Evolutionary conservation across 2,888 invertebrate species (phyloP).

Genomic region (Chromoteleia sp.): DNA sequence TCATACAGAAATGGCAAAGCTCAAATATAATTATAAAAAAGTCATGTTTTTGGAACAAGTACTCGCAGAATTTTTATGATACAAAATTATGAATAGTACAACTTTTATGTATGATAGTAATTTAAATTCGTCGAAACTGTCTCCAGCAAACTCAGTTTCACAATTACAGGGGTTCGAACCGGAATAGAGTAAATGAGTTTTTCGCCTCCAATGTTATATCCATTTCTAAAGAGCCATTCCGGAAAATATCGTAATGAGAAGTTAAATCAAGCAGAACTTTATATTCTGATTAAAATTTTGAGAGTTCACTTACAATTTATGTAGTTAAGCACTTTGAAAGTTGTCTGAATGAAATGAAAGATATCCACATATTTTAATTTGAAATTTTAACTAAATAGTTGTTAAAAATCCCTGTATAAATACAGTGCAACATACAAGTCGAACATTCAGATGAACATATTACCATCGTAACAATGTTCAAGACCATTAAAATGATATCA

Average conservation of each 20-base stretch:
- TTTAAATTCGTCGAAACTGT: conserved; percentile 57
- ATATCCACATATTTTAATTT: background rate
- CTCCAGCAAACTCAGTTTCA: conserved; percentile 53
- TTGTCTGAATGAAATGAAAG: conserved; percentile 12
- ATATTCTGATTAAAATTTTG: conserved; percentile 37
- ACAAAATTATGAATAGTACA: conserved; percentile 56
- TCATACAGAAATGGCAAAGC: conserved; percentile 40
- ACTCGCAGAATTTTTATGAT: conserved; percentile 42
- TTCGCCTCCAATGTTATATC: conserved; percentile 25
- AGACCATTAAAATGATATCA: conserved; percentile 51
- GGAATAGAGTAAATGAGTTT: conserved; percentile 35
- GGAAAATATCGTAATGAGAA: conserved; percentile 46
- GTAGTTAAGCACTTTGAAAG: conserved; percentile 5
- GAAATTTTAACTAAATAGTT: background rate
- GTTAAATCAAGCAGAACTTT: conserved; percentile 42
- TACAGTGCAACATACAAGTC: conserved; percentile 36
- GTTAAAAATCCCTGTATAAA: conserved; percentile 21
- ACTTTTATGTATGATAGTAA: conserved; percentile 45
- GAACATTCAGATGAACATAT: conserved; percentile 50
- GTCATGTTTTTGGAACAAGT: conserved; percentile 37
- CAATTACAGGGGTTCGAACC: conserved; percentile 37
- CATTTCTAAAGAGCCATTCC: conserved; percentile 29
- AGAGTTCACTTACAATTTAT: conserved; percentile 9
- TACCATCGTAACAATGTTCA: conserved; percentile 39
- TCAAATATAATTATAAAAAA: conserved; percentile 52